Conservation (phyloP, 2,113 vertebrate species). For the Diadophis punctatus region DNA sequence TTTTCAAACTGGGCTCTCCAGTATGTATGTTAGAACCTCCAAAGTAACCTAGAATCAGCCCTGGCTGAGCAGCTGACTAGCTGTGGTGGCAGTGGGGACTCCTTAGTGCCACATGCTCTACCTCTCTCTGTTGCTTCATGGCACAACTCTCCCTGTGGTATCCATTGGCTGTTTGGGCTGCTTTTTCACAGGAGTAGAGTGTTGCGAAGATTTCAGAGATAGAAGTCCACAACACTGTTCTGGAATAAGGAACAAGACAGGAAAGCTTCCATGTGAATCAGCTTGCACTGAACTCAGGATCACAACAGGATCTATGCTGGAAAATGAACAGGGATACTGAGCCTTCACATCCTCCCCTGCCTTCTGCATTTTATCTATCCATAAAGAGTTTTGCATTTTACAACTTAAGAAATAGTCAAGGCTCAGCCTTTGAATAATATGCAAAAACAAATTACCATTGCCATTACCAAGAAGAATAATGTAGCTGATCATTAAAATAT, state of each 20-base stretch:
- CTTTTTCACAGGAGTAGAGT: not conserved
- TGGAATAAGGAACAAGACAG: not conserved
- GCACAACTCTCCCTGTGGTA: not conserved
- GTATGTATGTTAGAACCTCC: not conserved
- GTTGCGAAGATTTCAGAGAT: not conserved
- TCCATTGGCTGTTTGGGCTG: not conserved
- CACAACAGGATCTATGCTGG: not conserved
- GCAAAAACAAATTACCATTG: not conserved
- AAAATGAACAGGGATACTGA: not conserved
- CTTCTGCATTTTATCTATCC: not conserved
- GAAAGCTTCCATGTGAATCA: not conserved
- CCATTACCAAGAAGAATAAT: not conserved
- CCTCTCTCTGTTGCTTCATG: not conserved
- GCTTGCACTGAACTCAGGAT: not conserved
- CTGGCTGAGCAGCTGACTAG: not conserved
- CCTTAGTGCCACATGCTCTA: not conserved
- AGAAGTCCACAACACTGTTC: not conserved
- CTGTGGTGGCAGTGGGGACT: not conserved
- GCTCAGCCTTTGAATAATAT: not conserved
- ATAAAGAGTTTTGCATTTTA: conserved; percentile 17
- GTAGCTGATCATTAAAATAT: conserved; percentile 16
- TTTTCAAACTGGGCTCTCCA: not conserved
- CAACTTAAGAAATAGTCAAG: not conserved
- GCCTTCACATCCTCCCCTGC: not conserved
- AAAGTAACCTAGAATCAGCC: not conserved